Base-by-base conservation (phyloP, 2,797 vertebrate species). In the Lagorchestes hirsutus region DNA sequence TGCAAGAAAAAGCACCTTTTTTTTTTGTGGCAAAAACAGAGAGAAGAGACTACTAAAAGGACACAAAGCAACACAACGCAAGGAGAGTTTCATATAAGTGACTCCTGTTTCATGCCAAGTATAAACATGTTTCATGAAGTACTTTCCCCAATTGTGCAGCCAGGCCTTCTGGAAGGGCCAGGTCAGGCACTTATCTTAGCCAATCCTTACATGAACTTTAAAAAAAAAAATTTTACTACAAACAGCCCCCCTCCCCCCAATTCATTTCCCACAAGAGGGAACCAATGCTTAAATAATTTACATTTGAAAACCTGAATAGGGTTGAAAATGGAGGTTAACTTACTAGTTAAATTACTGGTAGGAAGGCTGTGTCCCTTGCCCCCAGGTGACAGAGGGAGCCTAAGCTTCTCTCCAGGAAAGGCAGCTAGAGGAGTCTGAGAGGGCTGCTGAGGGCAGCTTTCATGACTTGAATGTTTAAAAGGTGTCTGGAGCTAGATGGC, bases 311-410 rank as follows among this genome's bases (percentile, higher is more conserved):
- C 54, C 2, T 59, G 50, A 94, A 6, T 91, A 95, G 93, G 55
- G 11, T 9, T 11, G 54, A 95, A 95, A 97, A 97, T 29, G 34
- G 46, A 92, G n/a, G 95, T 59, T 96, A 91, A 97, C 95, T 5
- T 93, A 94, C 50, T 95, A 95, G 5, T 92, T 31, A 96, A 96
- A 95, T 54, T 58, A n/a, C 92, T 56, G 87, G 54, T 55, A 46
- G 62, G 82, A 93, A 74, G 58, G 10, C 28, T 29, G 55, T 18
- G 28, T 54, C n/a, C 52, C 55, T 56, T 46, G 91, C n/a, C 92
- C 91, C 93, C 92, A 54, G 57, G 56, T 0, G 24, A 40, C 29
- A 46, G 16, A 94, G 94, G 59, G 55, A 0, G 22, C 34, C 28
- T 40, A 24, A 94, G 95, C n/a, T 34, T 28, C 67, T 91, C n/a